Conservation (phyloP, 2,888 invertebrate genomes). For the Aethes cnicana region DNA sequence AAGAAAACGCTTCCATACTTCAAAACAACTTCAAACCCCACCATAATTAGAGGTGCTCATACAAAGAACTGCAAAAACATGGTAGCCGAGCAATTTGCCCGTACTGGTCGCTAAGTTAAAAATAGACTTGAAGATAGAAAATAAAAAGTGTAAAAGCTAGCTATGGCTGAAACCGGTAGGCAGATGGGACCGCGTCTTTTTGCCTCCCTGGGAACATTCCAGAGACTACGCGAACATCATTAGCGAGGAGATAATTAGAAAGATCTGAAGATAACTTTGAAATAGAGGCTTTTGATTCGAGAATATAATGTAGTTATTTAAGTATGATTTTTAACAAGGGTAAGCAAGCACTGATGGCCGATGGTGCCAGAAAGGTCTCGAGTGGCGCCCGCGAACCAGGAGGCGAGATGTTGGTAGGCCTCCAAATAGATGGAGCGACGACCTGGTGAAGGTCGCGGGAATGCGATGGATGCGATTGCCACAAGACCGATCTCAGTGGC, state of each 20-base stretch:
- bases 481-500: no score
- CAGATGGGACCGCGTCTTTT: constrained; percentile 66
- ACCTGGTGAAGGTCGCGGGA: no score
- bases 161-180: constrained; percentile 62
- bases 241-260: constrained; percentile 23
- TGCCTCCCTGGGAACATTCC: constrained; percentile 68
- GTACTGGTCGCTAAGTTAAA: constrained; percentile 45
- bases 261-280: constrained; percentile 4
- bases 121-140: constrained; percentile 68
- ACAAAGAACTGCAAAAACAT: constrained; percentile 44
- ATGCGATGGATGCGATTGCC: no score
- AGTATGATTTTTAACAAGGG: no score
- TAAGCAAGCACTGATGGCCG: no score
- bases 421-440: no score
- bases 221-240: constrained; percentile 32
- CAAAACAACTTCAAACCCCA: constrained; percentile 13
- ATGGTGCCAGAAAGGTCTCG: no score
- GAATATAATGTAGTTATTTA: no score
- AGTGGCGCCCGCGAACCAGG: no score
- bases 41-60: constrained; percentile 43
- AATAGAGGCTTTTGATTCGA: background rate
- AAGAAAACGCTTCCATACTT: background rate
- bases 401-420: no score
- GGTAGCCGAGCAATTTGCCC: constrained; percentile 46
- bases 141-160: constrained; percentile 55